These are phyloP conservation scores for Drosophila punjabiensis DNA, from an alignment of 1,140 invertebrate genomes.

Conservation along the genomic window DNA sequence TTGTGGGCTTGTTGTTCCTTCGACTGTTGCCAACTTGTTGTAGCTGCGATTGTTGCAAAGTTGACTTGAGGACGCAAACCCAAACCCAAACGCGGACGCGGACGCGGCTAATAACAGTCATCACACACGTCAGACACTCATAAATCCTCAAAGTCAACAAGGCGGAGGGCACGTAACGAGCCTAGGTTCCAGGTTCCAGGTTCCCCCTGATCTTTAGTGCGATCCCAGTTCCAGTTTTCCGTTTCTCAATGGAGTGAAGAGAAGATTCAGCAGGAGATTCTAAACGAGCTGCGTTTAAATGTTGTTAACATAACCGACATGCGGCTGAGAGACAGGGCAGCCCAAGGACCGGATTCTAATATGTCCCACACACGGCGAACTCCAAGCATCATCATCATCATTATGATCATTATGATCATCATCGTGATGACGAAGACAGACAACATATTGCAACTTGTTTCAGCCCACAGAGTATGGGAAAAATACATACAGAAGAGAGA, in stretches of 20 bases:
- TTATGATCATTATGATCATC: slow-evolving; percentile 6
- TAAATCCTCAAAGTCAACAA: slow-evolving; percentile 84
- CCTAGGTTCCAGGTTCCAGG: slow-evolving; percentile 21
- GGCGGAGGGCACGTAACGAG: slow-evolving; percentile 52
- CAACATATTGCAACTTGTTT: slow-evolving; percentile 52
- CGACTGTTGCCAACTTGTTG: slow-evolving; percentile 11
- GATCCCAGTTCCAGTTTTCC: slow-evolving; percentile 18
- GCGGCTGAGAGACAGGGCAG: slow-evolving; percentile 25
- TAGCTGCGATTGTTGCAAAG: slow-evolving; percentile 26
- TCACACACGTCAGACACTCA: slow-evolving; percentile 84
- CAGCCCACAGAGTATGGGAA: slow-evolving; percentile 17
- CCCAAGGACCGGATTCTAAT: slow-evolving; percentile 67
- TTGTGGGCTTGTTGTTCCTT: slow-evolving; percentile 2
- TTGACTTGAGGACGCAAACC: slow-evolving; percentile 5
- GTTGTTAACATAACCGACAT: slow-evolving; percentile 72
- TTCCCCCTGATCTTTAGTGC: slow-evolving; percentile 4
- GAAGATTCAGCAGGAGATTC: slow-evolving; percentile 67
- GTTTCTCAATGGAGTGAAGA: slow-evolving; percentile 36
- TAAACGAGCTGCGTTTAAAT: slow-evolving; percentile 83
- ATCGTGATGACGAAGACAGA: slow-evolving; percentile 22
- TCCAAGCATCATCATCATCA: slow-evolving; percentile 10
- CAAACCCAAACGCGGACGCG: slow-evolving; percentile 33
- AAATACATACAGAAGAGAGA: not conserved
- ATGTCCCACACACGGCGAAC: slow-evolving; percentile 78
- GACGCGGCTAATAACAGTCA: slow-evolving; percentile 83